Evolutionary conservation across 2,797 vertebrate species (phyloP).

Genomic region (Pseudomugil gertrudae): DNA sequence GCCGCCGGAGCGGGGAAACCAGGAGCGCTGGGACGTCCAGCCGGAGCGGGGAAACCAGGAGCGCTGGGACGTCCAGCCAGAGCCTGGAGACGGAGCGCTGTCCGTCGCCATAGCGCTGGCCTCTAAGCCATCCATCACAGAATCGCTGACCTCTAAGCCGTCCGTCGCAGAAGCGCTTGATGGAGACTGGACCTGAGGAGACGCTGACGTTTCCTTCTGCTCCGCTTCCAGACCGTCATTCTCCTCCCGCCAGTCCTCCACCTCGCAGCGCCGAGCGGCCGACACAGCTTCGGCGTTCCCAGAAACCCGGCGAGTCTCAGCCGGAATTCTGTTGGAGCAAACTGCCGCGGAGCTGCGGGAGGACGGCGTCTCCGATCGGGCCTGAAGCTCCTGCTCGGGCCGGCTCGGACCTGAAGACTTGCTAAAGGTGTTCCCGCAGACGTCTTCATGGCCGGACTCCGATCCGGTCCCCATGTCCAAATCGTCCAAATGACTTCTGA

Average conservation of each 20-base stretch:
- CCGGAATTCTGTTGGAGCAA: no score
- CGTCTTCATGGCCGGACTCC: neutral
- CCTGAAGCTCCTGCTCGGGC: neutral
- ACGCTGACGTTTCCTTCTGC: neutral
- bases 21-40: no score
- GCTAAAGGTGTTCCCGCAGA: neutral
- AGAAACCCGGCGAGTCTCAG: no score
- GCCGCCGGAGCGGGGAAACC: slow-evolving; percentile 16
- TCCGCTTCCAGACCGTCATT: neutral
- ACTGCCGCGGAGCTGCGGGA: no score
- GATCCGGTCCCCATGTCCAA: neutral
- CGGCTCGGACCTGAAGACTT: neutral
- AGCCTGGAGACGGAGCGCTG: slow-evolving; percentile 1
- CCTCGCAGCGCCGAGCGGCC: no score
- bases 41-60: neutral
- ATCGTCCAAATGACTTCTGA: slow-evolving; percentile 44
- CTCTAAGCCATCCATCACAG: no score
- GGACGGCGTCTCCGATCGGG: no score
- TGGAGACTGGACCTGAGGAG: neutral
- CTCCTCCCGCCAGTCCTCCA: no score
- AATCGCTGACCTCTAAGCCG: neutral
- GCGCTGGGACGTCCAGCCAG: neutral
- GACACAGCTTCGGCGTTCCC: no score
- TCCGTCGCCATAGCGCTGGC: no score
- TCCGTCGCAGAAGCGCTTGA: neutral